Percentiles rank a stretch among this genome's conserved stretches.
These are phyloP conservation scores for Sacculina carcini DNA, from an alignment of 2,888 invertebrate genomes.

Conservation along the genomic window DNA sequence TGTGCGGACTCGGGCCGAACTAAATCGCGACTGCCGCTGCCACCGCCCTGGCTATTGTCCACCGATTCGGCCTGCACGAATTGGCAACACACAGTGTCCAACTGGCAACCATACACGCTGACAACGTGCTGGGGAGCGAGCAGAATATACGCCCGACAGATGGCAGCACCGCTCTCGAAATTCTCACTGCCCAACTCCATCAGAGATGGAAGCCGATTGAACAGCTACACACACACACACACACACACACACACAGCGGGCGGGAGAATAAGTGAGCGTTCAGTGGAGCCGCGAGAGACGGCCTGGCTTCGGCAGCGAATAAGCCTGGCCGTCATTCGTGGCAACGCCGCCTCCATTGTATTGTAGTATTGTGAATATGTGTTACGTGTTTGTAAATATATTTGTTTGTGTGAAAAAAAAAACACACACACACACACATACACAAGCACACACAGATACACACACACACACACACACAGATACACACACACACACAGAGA, in stretches of 20 bases:
- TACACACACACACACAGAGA: constrained; percentile 27
- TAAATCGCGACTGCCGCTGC: no score
- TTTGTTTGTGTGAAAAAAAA: constrained; percentile 44
- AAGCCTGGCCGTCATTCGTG: no score
- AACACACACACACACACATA: constrained; percentile 23
- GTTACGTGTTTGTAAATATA: no score
- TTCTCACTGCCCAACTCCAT: constrained; percentile 58
- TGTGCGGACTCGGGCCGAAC: constrained; percentile 44
- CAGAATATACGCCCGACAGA: constrained; percentile 35
- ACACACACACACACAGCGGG: no score
- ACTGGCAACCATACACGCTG: constrained; percentile 33
- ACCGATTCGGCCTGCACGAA: constrained; percentile 48
- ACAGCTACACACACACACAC: constrained; percentile 32
- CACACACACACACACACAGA: constrained; percentile 23
- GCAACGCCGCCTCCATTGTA: no score
- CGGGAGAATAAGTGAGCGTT: no score
- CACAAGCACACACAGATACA: constrained; percentile 37
- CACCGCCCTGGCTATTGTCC: no score
- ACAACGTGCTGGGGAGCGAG: constrained; percentile 12
- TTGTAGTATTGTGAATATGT: no score
- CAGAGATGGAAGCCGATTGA: constrained; percentile 42
- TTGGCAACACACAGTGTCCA: constrained; percentile 40
- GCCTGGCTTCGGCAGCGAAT: no score
- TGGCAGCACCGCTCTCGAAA: constrained; percentile 44
- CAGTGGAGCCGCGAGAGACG: no score